These are phyloP conservation scores for Callocephalon fimbriatum DNA, from an alignment of 2,113 vertebrate species.

Conservation along the genomic window DNA sequence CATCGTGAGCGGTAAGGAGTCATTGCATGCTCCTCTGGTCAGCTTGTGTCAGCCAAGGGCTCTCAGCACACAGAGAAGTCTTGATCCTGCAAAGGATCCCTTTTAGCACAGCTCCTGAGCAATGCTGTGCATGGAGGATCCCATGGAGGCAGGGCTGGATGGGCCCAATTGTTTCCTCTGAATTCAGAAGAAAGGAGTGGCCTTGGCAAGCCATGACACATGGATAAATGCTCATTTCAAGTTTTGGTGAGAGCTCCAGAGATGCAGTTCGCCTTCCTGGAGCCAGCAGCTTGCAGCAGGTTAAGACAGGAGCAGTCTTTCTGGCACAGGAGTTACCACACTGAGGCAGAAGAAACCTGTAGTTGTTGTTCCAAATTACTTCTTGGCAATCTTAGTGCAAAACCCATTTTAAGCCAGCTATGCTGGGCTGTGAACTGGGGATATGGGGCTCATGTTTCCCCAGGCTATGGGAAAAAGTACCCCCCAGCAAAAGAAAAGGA, in stretches of 20 bases:
- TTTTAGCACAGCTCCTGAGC: background rate
- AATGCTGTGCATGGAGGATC: rapidly evolving
- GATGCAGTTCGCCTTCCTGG: background rate
- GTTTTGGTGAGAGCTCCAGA: background rate
- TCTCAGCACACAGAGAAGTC: background rate
- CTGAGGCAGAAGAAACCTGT: background rate
- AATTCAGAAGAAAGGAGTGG: background rate
- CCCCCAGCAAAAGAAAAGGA: background rate
- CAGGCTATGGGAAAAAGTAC: background rate
- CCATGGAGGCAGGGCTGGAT: rapidly evolving
- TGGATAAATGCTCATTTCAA: background rate
- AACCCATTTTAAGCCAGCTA: background rate
- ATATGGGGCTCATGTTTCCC: rapidly evolving
- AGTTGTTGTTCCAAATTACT: background rate
- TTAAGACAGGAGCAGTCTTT: background rate
- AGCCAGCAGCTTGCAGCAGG: background rate
- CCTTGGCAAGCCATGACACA: background rate
- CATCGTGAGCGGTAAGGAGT: rapidly evolving
- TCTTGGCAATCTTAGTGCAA: background rate
- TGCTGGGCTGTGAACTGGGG: background rate
- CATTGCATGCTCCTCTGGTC: rapidly evolving
- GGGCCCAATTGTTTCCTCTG: background rate
- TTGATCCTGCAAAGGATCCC: rapidly evolving
- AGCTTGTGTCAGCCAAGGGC: rapidly evolving
- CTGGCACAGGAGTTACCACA: background rate